Base-by-base conservation (phyloP, 2,113 vertebrate species). In the Chaetodon trifascialis region DNA sequence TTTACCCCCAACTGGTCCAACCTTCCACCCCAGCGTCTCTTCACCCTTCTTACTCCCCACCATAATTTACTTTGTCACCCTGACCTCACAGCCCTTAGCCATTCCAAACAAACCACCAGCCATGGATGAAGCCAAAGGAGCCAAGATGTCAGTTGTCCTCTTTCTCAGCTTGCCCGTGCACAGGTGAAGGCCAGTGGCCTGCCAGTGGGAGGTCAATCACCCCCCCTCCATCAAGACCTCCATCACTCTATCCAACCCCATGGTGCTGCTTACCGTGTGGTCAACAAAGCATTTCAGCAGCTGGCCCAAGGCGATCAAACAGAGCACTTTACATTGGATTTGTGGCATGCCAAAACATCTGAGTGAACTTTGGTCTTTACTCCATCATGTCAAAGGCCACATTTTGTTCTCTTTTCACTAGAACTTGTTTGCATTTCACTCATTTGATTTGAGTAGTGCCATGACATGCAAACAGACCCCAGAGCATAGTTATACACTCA, bases 31-130 rank as follows among this genome's bases (percentile, higher is more conserved):
- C 73, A 44, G 70, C 5, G 40, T 91, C 86, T 81, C 80, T 85
- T 87, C 83, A 85, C 80, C 74, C 79, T 74, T 88, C 78, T 86
- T 74, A 73, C 40, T 83, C 68, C 64, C 58, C 23, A 65, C 60
- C 69, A 88, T 91, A 90, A 91, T 91, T 92, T 85, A 91, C 83
- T 86, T 76, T 88, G 83, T 89, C 83, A 80, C 80, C 51, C 65
- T 92, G 92, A 91, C 92, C 91, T 90, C 82, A 54, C 67, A 77
- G 76, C 80, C 85, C 58, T 56, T 25, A 64, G 90, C 72, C 80
- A 89, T 91, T 88, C 80, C 86, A 92, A 91, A 89, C 85, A 90
- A 89, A 91, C 83, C 78, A 79, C 90, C 85, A 86, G 78, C 82
- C 86, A 89, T 80, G 81, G 82, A 85, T 78, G 73, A 79, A 89